Base-by-base conservation (phyloP, 1,140 invertebrate genomes). In the Marisa cornuarietis region DNA sequence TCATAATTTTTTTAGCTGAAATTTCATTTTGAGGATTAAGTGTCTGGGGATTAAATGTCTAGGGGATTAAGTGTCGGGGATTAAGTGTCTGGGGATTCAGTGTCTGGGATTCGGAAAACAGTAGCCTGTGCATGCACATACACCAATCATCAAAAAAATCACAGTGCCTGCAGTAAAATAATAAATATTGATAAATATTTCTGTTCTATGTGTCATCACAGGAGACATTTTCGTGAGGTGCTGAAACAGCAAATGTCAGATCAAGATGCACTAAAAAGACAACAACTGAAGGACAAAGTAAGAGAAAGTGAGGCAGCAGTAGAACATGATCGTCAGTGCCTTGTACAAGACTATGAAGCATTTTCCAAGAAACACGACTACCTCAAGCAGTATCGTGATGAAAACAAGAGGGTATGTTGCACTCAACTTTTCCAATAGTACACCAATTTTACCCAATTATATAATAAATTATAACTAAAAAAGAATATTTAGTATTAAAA, bases 191-290 rank as follows among this genome's bases (percentile, higher is more conserved):
- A 71, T 49, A 52, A 68, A 62, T 31, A 79, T 58, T 52, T 42
- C 31, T 61, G 16, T 75, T 71, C n/a, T 65, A 49, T 72, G 3
- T 77, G 26, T 79, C 74, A 42, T 72, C 80, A 58, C 84, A 90
- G 88, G 72, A 85, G 85, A 71, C 87, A 89, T 81, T 89, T 86
- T 71, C 83, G 89, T 26, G 85, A 89, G 68, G 87, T 88, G 22
- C 79, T 90, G 24, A 90, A 90, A 73, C 87, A 90, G 71, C 89
- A 90, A 79, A 90, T 90, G 89, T 75, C 82, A 20, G 88, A 90
- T 75, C 79, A 80, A 79, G 85, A 87, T 62, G n/a, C 31, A 3
- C 76, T 79, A 71, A 82, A 84, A 54, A 78, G 62, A 24, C 74
- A 80, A 20, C 69, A 82, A 22, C 79, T 87, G 20, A 79, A 83